Base-by-base conservation (phyloP, 2,888 invertebrate genomes). In the Pandemis heparana region DNA sequence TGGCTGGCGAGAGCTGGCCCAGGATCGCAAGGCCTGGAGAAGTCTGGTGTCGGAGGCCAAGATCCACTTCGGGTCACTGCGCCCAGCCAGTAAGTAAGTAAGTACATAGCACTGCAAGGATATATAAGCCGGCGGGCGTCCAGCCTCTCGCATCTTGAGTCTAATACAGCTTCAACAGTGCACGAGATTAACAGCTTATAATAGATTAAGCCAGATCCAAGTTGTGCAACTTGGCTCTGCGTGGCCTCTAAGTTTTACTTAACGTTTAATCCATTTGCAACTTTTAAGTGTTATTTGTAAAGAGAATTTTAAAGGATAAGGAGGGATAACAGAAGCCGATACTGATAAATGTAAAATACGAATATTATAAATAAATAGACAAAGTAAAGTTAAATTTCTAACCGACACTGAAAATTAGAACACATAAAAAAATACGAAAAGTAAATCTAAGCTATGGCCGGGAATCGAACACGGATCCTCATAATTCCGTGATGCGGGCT, bases 121-220 rank as follows among this genome's bases (percentile, higher is more conserved):
- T 64, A n/a, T n/a, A n/a, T n/a, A 72, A 70, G 56, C 65, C 46
- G 23, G 14, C 69, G 70, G 70, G 56, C 39, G 56, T 70, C 70
- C 70, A 56, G 63, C 23, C 41, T 48, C 41, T 48, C 16, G 64
- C 69, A 75, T 69, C 68, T 72, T 63, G 61, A 51, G 70, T 60
- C 66, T 75, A 75, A 71, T 71, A 66, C 59, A 68, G 67, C 63
- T 53, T 46, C 59, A 69, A 56, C 60, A 48, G 43, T 56, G 61
- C 66, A 46, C 70, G 8, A 69, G 73, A 65, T 53, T 74, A 74
- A 66, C 64, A 53, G 71, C 71, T 72, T 75, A 69, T 65, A 65
- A 63, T 75, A 72, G 64, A 69, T 75, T 72, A 64, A 59, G 60
- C 64, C 39, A 43, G 65, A 70, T 56, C 48, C 23, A 62, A 32